phyloP scores from a whole-genome alignment of 1,140 invertebrate species.

The Camponotus vicinus region DNA sequence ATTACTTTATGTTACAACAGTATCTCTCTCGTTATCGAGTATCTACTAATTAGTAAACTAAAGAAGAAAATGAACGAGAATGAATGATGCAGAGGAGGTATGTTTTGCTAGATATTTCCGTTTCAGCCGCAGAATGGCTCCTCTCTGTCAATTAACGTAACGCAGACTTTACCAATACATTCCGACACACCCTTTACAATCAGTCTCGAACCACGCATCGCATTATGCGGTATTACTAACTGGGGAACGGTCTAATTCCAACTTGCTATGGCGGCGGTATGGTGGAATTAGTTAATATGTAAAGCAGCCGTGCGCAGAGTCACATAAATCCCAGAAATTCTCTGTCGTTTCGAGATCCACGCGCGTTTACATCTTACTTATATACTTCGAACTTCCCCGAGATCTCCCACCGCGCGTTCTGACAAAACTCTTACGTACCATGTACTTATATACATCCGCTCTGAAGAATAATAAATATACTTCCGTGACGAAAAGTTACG shows the following conservation, averaged over 20 bases:
- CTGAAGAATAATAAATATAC: constrained; percentile 54
- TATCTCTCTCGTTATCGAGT: not conserved
- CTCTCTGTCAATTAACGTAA: constrained; percentile 50
- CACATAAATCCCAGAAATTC: constrained; percentile 63
- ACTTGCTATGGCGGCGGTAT: constrained; percentile 62
- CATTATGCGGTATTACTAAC: constrained; percentile 73
- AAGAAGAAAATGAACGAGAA: not conserved
- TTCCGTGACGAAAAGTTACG: constrained; percentile 25
- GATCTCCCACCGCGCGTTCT: constrained; percentile 20
- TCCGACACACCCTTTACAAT: constrained; percentile 65
- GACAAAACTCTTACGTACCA: constrained; percentile 45
- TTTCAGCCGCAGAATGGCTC: not conserved
- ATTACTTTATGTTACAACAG: not conserved
- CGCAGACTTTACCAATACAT: constrained; percentile 56
- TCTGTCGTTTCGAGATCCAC: constrained; percentile 57
- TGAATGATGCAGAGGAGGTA: not conserved
- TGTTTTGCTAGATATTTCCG: not conserved
- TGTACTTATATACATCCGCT: constrained; percentile 33
- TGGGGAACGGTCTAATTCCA: constrained; percentile 73
- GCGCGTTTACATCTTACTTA: constrained; percentile 58
- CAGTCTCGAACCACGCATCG: constrained; percentile 53
- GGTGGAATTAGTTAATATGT: constrained; percentile 74
- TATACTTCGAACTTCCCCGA: constrained; percentile 42
- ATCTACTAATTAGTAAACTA: constrained; percentile 10
- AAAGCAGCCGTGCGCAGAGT: constrained; percentile 54